Percentiles rank a stretch among this genome's conserved stretches.
These are phyloP conservation scores for Muschampia plurimacula DNA, from an alignment of 2,888 invertebrate genomes.

Conservation along the genomic window DNA sequence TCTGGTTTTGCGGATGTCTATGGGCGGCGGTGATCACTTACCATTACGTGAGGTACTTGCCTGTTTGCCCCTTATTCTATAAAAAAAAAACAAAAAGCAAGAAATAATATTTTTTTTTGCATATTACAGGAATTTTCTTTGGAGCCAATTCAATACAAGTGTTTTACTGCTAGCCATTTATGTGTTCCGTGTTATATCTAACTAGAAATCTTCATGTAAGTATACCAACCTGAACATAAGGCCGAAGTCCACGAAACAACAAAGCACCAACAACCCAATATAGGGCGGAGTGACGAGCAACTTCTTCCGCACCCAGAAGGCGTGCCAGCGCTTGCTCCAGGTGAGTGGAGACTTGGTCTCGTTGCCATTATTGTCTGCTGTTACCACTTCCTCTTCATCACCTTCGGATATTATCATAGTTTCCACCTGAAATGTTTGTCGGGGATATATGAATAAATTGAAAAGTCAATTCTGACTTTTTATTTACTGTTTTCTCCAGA, in stretches of 20 bases:
- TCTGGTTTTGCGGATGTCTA: too few relatives aligned
- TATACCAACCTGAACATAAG: conserved; percentile 86
- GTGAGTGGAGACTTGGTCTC: conserved; percentile 75
- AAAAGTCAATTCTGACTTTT: too few relatives aligned
- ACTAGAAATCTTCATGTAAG: background rate
- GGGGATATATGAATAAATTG: background rate
- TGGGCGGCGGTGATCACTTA: too few relatives aligned
- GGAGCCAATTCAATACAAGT: too few relatives aligned
- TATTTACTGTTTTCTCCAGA: background rate
- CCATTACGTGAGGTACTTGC: too few relatives aligned
- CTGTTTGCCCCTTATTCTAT: too few relatives aligned
- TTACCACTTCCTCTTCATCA: conserved; percentile 71
- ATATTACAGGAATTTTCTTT: too few relatives aligned
- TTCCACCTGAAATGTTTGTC: conserved; percentile 62
- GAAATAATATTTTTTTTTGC: too few relatives aligned
- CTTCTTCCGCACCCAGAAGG: conserved; percentile 79
- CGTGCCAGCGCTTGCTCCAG: conserved; percentile 74
- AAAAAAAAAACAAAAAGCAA: too few relatives aligned
- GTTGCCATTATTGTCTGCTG: conserved; percentile 75
- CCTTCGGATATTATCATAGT: conserved; percentile 77
- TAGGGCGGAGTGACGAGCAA: conserved; percentile 83
- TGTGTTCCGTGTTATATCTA: too few relatives aligned
- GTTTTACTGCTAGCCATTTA: too few relatives aligned
- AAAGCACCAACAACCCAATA: conserved; percentile 79
- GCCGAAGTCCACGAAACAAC: conserved; percentile 87